Percentiles rank a stretch among this genome's conserved stretches.
Conservation (phyloP, 2,113 vertebrate genomes). For the Monopterus albus region DNA sequence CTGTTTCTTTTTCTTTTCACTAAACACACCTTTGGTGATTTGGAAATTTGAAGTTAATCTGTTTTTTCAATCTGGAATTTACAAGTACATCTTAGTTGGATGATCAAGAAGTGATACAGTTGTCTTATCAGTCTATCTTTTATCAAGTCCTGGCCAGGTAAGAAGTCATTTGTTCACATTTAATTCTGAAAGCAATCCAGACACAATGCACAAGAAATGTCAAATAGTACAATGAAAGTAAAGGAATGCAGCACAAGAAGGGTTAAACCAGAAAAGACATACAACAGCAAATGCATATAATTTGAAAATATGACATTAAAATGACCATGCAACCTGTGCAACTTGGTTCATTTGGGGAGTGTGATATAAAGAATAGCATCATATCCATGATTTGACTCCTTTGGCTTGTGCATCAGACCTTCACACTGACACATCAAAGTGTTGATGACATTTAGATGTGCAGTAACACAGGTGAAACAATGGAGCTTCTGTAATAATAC, state of each 20-base stretch:
- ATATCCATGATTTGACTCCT: no score
- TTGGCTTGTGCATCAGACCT: slow-evolving; percentile 4
- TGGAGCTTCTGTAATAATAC: neutral
- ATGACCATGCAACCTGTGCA: no score
- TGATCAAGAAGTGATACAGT: neutral
- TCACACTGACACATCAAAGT: slow-evolving; percentile 26
- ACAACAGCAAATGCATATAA: neutral
- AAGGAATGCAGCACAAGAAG: no score
- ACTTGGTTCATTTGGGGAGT: neutral
- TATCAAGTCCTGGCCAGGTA: neutral
- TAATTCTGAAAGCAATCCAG: neutral
- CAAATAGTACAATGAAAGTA: no score
- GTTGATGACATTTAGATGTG: slow-evolving; percentile 13
- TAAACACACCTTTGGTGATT: no score
- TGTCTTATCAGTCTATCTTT: neutral
- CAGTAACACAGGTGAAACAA: neutral
- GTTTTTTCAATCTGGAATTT: no score
- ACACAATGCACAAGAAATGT: slow-evolving; percentile 1
- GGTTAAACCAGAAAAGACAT: neutral
- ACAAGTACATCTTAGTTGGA: neutral
- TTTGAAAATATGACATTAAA: no score
- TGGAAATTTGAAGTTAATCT: no score
- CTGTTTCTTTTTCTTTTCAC: no score
- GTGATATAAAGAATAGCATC: neutral
- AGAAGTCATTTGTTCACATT: slow-evolving; percentile 7